A percentile compares a stretch with the other conserved stretches of the same genome.
phyloP scores from a whole-genome alignment of 64 coral and sea anemone species.

The Montipora cactus region DNA sequence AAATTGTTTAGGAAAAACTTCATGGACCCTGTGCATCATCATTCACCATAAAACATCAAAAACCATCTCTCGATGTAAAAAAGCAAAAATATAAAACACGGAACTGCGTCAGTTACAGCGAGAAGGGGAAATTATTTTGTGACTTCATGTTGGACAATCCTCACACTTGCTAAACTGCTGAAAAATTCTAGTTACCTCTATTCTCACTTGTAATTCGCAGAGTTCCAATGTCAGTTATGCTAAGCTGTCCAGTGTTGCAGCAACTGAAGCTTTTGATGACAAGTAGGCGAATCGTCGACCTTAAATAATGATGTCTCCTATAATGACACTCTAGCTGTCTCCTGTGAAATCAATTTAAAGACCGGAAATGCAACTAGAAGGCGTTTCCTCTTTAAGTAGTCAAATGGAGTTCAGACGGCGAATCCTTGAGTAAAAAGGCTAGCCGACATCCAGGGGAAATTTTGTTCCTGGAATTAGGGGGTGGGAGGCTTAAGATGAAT shows the following conservation, averaged over 20 bases:
- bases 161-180: not conserved
- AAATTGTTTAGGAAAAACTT: not conserved
- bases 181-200: conserved; percentile 13
- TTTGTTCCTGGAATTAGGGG: not conserved
- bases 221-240: not conserved
- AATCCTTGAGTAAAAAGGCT: not conserved
- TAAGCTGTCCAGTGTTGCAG: not conserved
- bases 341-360: not conserved
- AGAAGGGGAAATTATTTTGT: no score
- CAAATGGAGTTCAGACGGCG: not conserved
- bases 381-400: not conserved
- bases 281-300: not conserved
- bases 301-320: not conserved
- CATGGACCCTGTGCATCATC: not conserved
- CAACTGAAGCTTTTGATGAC: not conserved
- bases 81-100: no score
- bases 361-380: conserved; percentile 36
- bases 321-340: not conserved
- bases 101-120: no score
- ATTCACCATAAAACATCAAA: not conserved
- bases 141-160: no score
- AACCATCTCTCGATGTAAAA: not conserved
- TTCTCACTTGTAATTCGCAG: not conserved
- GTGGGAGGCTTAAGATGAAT: not conserved
- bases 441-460: not conserved